Evolutionary conservation across 2,888 invertebrate species (phyloP), one percentile per base, ranked within the genome.

Genomic region (Antheraea yamamai): DNA sequence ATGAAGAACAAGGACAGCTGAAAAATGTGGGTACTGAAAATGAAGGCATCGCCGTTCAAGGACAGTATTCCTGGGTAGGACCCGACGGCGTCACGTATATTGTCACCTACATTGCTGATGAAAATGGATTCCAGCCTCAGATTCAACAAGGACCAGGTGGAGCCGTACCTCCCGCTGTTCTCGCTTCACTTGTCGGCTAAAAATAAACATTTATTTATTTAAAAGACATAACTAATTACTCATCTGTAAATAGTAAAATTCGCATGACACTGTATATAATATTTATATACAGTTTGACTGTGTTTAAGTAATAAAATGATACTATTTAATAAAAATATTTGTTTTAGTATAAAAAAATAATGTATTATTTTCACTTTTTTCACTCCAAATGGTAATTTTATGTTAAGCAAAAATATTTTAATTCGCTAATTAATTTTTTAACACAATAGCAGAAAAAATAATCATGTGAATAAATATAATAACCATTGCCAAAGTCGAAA

Each of bases 81-180:
- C 95, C 95, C 68, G 96, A 96, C 80, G 96, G 96, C 6, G 91
- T 94, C 39, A 90, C 89, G 0, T 96, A 96, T 86, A 93, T 93
- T 7, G 96, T 97, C 76, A 96, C 91, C 64, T 96, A 96, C 87
- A 86, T 94, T 35, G 96, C 96, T 61, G 96, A 96, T 76, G 94
- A 95, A 76, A 94, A 94, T 75, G 95, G 95, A 0, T 95, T 91
- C 90, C 92, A 91, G 78, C 92, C 96, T 1, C 88, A 89, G 75
- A 93, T 95, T 75, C 88, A 93, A 75, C 94, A 94, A 77, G 91
- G 92, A 1, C 90, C 91, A 0, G 93, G 93, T 0, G 93, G 94
- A 7, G 84, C 87, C 0, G 77, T 93, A 4, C 91, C 95, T 0
- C 78, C 89, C 0, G 92, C 87, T 0, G 94, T 94, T 8, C 80